phyloP scores from a whole-genome alignment of 2,797 vertebrate genomes.

The Calcarius lapponicus region DNA sequence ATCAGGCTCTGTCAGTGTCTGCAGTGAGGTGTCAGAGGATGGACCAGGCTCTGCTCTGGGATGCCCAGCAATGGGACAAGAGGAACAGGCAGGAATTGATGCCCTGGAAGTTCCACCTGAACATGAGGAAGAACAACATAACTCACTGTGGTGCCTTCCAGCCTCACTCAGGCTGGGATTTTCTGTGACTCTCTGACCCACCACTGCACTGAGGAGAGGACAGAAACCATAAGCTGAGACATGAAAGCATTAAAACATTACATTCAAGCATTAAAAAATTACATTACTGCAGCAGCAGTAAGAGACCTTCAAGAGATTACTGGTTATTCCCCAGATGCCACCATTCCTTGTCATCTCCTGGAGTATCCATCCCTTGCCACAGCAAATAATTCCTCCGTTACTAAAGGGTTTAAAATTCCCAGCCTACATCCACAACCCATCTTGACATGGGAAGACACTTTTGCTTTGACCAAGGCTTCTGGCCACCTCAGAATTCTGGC shows the following conservation, averaged over 20 bases:
- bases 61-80: background rate
- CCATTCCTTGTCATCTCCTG: background rate
- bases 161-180: background rate
- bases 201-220: background rate
- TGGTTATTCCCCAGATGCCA: background rate
- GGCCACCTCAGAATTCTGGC: background rate
- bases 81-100: background rate
- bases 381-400: background rate
- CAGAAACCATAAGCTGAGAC: accelerated
- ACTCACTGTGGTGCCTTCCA: background rate
- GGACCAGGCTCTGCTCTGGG: background rate
- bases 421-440: background rate
- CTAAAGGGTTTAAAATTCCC: background rate
- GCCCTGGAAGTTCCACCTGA: background rate
- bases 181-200: background rate
- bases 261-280: background rate
- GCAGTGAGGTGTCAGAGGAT: background rate
- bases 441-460: accelerated
- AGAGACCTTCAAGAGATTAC: background rate
- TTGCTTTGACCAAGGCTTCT: background rate
- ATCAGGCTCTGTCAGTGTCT: accelerated
- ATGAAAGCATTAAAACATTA: background rate
- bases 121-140: background rate
- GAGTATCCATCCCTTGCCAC: background rate
- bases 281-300: background rate